These are phyloP conservation scores for Aphelenchoides besseyi DNA, from an alignment of 1,140 invertebrate genomes.

Conservation along the genomic window DNA sequence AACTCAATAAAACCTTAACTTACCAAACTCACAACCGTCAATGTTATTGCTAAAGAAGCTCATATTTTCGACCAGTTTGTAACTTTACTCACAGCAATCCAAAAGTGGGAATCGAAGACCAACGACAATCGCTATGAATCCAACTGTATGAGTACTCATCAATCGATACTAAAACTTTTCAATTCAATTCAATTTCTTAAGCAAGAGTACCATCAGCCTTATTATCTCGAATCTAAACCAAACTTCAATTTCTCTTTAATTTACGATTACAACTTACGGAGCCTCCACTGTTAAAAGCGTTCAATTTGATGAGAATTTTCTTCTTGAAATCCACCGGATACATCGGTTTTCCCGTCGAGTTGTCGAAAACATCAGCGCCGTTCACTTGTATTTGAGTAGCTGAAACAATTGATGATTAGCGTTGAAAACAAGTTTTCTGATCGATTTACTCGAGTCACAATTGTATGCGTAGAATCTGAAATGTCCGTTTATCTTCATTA, in stretches of 20 bases:
- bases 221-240: constrained; percentile 10
- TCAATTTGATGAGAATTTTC: constrained; percentile 6
- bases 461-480: constrained; percentile 24
- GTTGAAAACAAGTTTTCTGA: no score
- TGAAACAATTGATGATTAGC: constrained; percentile 3
- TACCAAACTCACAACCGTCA: constrained; percentile 17
- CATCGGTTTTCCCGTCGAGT: constrained; percentile 12
- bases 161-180: neutral
- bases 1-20: no score
- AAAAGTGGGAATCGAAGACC: constrained; percentile 18
- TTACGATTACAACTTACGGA: neutral
- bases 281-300: constrained; percentile 20
- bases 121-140: constrained; percentile 2
- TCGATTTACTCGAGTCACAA: constrained; percentile 12
- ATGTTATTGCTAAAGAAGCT: no score
- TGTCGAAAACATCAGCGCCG: constrained; percentile 9
- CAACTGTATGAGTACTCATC: constrained; percentile 2
- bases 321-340: constrained; percentile 20
- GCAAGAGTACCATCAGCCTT: constrained; percentile 9
- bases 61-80: no score
- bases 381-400: constrained; percentile 13
- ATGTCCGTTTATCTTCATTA: no score
- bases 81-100: no score
- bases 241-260: constrained; percentile 10
- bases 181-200: neutral